Base-by-base conservation (phyloP, 2,888 invertebrate species). In the Julus scanicus region DNA sequence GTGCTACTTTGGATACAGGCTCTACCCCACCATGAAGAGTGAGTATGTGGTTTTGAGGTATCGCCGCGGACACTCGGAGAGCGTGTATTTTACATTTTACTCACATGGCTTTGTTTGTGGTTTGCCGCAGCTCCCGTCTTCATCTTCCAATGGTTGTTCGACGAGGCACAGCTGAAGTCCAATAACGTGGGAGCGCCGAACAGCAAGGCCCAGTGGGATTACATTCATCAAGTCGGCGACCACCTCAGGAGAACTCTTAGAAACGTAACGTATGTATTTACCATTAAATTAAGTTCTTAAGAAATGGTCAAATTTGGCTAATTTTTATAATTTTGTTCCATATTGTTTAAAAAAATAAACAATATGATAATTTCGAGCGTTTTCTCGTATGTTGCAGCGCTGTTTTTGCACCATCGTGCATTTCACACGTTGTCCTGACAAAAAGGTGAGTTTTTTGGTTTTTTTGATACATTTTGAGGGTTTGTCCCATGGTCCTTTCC, bases 91-190 rank as follows among this genome's bases (percentile, higher is more conserved):
- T n/a, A n/a, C n/a, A n/a, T n/a, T n/a, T n/a, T n/a, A n/a, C n/a
- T n/a, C n/a, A n/a, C n/a, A n/a, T n/a, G n/a, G n/a, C n/a, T 20
- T 29, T 11, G 29, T 85, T 39, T 48, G 5, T 48, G 48, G 48
- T 48, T 85, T 4, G 40, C 4, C 15, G 83, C 92, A 95, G 98
- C 96, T 87, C 97, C 98, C 0, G 94, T 98, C 44, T 98, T 98
- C 92, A 95, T 98, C 40, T 97, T 98, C 92, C 98, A 98, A 94
- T 98, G 97, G 95, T 94, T 98, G 87, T 98, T 97, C 92, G 98
- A 98, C 92, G 97, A 98, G 91, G 98, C 98, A 3, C 98, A 98
- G 93, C 95, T 98, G 94, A 95, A 96, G 49, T 97, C 96, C 0
- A 97, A 97, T 92, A 98, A 98, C 91, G 97, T 98, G 1, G 96